Base-by-base conservation (phyloP, 2,113 vertebrate species). In the Boleophthalmus pectinirostris region DNA sequence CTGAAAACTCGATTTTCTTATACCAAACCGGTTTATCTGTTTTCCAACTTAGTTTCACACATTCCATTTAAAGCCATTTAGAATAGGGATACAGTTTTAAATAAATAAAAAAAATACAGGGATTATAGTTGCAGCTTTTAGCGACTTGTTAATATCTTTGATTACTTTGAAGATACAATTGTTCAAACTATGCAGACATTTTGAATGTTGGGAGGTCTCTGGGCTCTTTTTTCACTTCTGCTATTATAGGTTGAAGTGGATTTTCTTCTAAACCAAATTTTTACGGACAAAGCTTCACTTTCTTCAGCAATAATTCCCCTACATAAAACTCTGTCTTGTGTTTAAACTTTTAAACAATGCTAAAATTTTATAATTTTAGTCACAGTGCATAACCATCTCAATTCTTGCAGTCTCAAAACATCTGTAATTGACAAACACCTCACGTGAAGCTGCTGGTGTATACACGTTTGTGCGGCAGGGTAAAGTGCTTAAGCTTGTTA, bases 171-270 rank as follows among this genome's bases (percentile, higher is more conserved):
- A 74, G 70, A 83, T 83, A 69, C 70, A 82, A 74, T 75, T 82
- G 80, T 88, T 81, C 74, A 90, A 85, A 87, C 92, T 93, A 93
- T 93, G 92, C 91, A 92, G 89, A 91, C 87, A 29, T 91, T 88
- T 88, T 92, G 91, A 93, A 91, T 92, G 92, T 93, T 89, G 82
- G 57, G 85, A 86, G 68, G 81, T 67, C 79, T 79, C 65, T 73
- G 54, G 75, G 72, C 15, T 54, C 1, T 82, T 74, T 29, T 43
- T 2, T 86, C 61, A 66, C 73, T 80, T 70, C 74, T 7, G 23
- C 68, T 69, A 15, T 72, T 53, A 3, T 8, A 57, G 73, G 38
- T 18, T 69, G 21, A 78, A 73, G 87, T 78, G 81, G 3, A n/a
- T 63, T 81, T 79, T 46, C 63, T 80, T 69, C 49, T 58, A 70